A percentile compares a stretch with the other conserved stretches of the same genome.
Conservation (phyloP, 2,113 vertebrate species). For the Pseudorasbora parva region DNA sequence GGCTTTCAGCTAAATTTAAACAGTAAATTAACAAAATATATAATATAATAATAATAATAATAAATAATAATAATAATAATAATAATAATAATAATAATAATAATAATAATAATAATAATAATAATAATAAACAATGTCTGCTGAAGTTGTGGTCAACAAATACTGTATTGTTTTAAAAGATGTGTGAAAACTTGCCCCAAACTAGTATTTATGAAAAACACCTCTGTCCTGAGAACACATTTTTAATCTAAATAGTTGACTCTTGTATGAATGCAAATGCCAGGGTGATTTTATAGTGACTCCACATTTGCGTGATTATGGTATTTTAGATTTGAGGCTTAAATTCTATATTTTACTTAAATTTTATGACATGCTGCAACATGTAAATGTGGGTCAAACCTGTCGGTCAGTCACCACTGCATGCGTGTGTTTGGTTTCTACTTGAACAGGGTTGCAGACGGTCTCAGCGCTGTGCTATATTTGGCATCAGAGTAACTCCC, state of each 20-base stretch:
- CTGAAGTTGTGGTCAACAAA: too few relatives aligned
- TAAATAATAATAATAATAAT: too few relatives aligned
- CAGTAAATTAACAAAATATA: too few relatives aligned
- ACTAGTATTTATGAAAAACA: neutral
- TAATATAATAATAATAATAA: too few relatives aligned
- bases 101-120: too few relatives aligned
- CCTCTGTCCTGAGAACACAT: neutral
- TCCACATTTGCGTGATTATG: neutral
- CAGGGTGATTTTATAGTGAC: neutral
- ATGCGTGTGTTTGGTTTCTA: neutral
- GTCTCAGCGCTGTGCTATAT: conserved; percentile 37
- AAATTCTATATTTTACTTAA: too few relatives aligned
- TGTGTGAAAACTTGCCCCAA: neutral
- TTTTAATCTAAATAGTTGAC: neutral
- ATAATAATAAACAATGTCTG: too few relatives aligned
- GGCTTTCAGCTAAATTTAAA: too few relatives aligned
- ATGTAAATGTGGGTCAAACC: neutral
- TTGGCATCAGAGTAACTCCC: conserved; percentile 41
- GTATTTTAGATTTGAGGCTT: too few relatives aligned
- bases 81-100: too few relatives aligned
- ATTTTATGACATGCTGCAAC: neutral
- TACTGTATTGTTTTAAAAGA: too few relatives aligned
- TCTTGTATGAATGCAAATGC: neutral
- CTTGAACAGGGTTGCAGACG: neutral
- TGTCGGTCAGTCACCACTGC: neutral